Evolutionary conservation across 2,888 invertebrate genomes (phyloP), one percentile per base, ranked within the genome.

Genomic region (Argynnis bischoffii): DNA sequence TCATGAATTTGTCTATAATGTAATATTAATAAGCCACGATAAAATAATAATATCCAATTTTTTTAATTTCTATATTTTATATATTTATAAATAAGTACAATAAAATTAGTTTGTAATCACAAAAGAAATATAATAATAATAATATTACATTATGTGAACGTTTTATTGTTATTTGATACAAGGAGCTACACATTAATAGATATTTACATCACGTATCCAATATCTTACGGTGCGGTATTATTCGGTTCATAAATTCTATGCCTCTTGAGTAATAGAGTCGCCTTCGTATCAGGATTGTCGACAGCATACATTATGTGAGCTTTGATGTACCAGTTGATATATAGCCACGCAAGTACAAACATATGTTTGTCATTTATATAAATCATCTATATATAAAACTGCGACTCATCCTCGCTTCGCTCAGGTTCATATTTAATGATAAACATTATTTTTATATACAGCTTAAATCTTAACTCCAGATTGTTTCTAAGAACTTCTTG

Each of bases 181-280:
- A 51, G 18, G 16, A 16, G 35, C 57, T 47, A 50, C 50, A 61
- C 63, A 88, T 85, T 87, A 26, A 59, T 46, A 54, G 18, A 61
- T 61, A 61, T 61, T 61, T 79, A 74, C 79, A 82, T 88, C 90
- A 89, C 90, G 89, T 89, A 85, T 88, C 87, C 87, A 90, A 90
- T 90, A 89, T 85, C 85, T 86, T 77, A 79, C 81, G 84, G 82
- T 80, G 80, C 77, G 79, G 77, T 86, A 83, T 86, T 88, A 87
- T 87, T 86, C 81, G 86, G 81, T 85, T 86, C 88, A 90, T 89
- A 90, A 88, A 89, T 89, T 88, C 83, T 83, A 79, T 78, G 81
- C 77, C 80, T 81, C 75, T 35, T 61, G 61, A 86, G 85, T 86
- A 86, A 88, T 87, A 86, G 85, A 89, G 84, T 88, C 83, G 83